Conservation (phyloP, 2,888 invertebrate species). For the Drosophila anceps region DNA sequence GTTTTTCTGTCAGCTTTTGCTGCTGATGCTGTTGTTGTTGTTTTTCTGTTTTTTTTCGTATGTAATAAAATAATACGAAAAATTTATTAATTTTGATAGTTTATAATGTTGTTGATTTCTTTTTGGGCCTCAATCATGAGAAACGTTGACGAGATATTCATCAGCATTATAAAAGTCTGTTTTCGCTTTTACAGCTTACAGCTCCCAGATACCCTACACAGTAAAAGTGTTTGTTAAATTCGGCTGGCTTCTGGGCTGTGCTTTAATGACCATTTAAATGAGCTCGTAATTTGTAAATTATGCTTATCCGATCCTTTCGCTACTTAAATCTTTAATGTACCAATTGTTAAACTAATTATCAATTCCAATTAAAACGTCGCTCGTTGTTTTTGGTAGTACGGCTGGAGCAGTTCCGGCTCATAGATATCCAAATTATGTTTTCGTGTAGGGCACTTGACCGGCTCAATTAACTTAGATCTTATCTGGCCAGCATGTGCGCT, state of each 20-base stretch:
- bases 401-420: constrained; percentile 58
- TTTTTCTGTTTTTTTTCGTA: constrained; percentile 36
- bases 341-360: constrained; percentile 41
- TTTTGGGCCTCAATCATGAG: constrained; percentile 54
- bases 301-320: constrained; percentile 74
- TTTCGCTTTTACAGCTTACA: constrained; percentile 24
- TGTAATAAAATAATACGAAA: constrained; percentile 71
- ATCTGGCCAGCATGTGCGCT: constrained; percentile 46
- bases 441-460: constrained; percentile 67
- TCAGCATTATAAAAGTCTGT: constrained; percentile 37
- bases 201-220: constrained; percentile 43
- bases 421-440: constrained; percentile 25
- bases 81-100: constrained; percentile 75
- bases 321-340: constrained; percentile 43
- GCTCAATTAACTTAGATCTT: constrained; percentile 77
- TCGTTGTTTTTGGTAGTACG: background rate
- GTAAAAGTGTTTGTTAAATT: constrained; percentile 13
- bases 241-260: background rate
- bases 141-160: constrained; percentile 51
- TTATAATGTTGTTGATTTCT: constrained; percentile 73
- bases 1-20: constrained; percentile 50
- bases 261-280: constrained; percentile 32
- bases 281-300: constrained; percentile 43
- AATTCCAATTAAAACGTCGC: constrained; percentile 41
- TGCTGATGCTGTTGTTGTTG: constrained; percentile 17